Evolutionary conservation across 1,140 invertebrate genomes (phyloP).

Genomic region (Eupeodes corollae): DNA sequence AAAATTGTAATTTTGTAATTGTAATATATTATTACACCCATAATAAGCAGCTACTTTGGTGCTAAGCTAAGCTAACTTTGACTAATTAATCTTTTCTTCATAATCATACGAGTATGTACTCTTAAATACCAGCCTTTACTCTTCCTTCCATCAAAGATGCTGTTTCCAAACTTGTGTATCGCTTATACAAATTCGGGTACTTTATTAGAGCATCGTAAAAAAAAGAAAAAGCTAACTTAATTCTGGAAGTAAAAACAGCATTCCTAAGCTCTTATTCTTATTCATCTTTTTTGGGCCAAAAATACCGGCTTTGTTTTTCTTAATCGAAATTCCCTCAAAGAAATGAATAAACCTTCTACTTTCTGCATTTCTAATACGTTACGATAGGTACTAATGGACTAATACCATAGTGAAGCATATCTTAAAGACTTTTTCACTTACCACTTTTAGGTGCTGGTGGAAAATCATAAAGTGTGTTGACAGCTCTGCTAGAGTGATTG

Average conservation of each 20-base stretch:
- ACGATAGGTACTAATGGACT: not conserved
- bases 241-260: not conserved
- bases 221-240: not conserved
- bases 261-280: not conserved
- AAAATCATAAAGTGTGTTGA: conserved; percentile 28
- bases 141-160: no score
- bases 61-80: no score
- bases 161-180: no score
- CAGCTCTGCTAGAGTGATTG: conserved; percentile 31
- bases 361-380: not conserved
- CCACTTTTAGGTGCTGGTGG: conserved; percentile 31
- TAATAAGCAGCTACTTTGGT: no score
- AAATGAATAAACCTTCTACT: not conserved
- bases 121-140: no score
- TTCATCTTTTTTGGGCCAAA: not conserved
- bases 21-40: no score
- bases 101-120: no score
- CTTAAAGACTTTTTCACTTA: conserved; percentile 18
- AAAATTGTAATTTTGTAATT: no score
- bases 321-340: not conserved
- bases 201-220: no score
- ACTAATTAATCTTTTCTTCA: no score
- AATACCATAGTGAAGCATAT: no score
- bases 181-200: no score
- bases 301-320: not conserved